phyloP scores from a whole-genome alignment of 2,113 vertebrate genomes.

The Plecturocebus donacophilus region DNA sequence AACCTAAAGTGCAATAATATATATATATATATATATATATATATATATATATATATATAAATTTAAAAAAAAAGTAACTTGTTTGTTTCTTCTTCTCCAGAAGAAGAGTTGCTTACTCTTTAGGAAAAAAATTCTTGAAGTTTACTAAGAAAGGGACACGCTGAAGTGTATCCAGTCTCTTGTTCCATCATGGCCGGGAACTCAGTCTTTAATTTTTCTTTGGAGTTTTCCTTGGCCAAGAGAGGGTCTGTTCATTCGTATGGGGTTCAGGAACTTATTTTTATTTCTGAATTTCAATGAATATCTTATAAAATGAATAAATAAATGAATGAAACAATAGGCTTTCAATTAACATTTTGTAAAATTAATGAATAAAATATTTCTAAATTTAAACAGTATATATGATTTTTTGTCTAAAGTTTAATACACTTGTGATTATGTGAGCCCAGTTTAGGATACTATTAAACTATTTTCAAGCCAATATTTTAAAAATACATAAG shows the following conservation, averaged over 20 bases:
- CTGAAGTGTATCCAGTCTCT: not conserved
- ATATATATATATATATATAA: too few species aligned
- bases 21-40: too few species aligned
- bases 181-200: not conserved
- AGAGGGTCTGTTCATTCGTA: not conserved
- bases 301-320: not conserved
- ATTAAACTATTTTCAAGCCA: not conserved
- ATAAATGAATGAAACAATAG: not conserved
- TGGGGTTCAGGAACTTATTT: not conserved
- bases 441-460: not conserved
- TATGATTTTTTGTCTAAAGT: not conserved
- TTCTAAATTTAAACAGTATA: not conserved
- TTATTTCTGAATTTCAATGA: not conserved
- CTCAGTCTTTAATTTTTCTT: not conserved
- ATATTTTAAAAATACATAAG: not conserved
- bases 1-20: too few species aligned
- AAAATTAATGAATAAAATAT: not conserved
- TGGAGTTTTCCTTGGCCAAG: not conserved
- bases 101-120: not conserved
- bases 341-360: not conserved
- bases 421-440: not conserved
- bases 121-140: not conserved
- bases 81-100: not conserved
- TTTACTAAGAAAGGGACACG: not conserved
- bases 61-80: not conserved